Evolutionary conservation across 1,140 invertebrate species (phyloP), one percentile per base, ranked within the genome.

Genomic region (Dufourea novaeangliae): DNA sequence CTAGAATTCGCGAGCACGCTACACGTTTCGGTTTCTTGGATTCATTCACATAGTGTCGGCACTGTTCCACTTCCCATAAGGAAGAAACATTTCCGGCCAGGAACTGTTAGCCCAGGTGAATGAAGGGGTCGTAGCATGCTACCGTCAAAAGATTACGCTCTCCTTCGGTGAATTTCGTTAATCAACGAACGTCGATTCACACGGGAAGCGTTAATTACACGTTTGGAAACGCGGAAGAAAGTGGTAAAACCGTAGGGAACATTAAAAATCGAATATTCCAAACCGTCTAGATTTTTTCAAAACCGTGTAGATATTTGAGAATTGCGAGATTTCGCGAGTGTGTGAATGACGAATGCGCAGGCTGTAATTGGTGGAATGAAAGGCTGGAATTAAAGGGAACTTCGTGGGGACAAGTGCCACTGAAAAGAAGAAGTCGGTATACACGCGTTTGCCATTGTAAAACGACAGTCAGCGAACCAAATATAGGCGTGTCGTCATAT

Each of bases 401-500:
- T n/a, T 0, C 41, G 5, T 50, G 17, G 14, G 17, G 17, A 29
- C 34, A 20, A 62, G 34, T 50, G 39, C 10, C 34, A 41, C 17
- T 34, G 39, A 41, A 61, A 52, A 56, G 27, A 14, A 66, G 29
- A 8, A 4, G 14, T n/a, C 46, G 46, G 20, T 10, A 14, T 37
- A n/a, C 22, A 11, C 6, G 29, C 32, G 29, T 74, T 29, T 8
- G 10, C 17, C 2, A 20, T 17, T n/a, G n/a, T 25, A n/a, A 50
- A 22, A 20, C 44, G 22, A 29, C 20, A 14, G 63, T 61, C 20
- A 17, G n/a, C 56, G 8, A 14, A 27, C 62, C 75, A 73, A 82
- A 85, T 79, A 85, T 85, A 85, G 75, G 20, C 71, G 41, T 85
- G 83, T 52, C 79, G 79, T 85, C 83, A 85, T 57, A 50, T 69